Conservation (phyloP, 64 coral and sea anemone genomes). For the Trachythela sp. region DNA sequence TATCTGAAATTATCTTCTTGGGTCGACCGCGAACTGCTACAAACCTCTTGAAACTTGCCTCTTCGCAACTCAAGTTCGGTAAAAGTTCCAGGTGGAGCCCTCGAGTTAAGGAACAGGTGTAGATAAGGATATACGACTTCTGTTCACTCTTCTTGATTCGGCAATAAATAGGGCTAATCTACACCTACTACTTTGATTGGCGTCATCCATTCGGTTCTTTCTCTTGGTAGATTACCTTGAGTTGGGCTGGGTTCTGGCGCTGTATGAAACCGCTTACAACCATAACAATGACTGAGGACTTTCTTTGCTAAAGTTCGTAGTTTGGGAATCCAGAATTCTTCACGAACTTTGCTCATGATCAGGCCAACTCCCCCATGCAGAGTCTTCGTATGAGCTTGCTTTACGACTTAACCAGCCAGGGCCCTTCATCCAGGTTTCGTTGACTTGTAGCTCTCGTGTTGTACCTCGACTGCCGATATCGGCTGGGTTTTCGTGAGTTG, state of each 20-base stretch:
- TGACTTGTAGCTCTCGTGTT: too few species aligned
- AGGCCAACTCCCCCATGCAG: constrained; percentile 52
- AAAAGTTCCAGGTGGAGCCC: background rate
- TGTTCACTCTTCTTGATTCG: background rate
- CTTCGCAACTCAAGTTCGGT: background rate
- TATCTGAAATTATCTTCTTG: background rate
- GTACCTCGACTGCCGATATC: too few species aligned
- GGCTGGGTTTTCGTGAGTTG: background rate
- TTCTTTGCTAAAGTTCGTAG: background rate
- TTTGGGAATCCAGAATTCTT: background rate
- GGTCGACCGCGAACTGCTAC: too few species aligned
- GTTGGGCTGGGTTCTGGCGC: background rate
- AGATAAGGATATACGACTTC: background rate
- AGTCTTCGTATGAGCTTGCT: constrained; percentile 16
- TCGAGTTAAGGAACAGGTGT: background rate
- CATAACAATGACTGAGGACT: background rate
- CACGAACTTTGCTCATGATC: constrained; percentile 31
- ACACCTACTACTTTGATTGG: background rate
- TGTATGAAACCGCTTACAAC: background rate
- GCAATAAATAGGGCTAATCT: background rate
- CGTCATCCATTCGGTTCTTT: background rate
- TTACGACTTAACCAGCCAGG: constrained; percentile 19
- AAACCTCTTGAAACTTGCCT: too few species aligned
- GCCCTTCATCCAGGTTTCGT: too few species aligned
- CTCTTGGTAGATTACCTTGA: background rate